Base-by-base conservation (phyloP, 2,797 vertebrate species). In the Diceros bicornis region DNA sequence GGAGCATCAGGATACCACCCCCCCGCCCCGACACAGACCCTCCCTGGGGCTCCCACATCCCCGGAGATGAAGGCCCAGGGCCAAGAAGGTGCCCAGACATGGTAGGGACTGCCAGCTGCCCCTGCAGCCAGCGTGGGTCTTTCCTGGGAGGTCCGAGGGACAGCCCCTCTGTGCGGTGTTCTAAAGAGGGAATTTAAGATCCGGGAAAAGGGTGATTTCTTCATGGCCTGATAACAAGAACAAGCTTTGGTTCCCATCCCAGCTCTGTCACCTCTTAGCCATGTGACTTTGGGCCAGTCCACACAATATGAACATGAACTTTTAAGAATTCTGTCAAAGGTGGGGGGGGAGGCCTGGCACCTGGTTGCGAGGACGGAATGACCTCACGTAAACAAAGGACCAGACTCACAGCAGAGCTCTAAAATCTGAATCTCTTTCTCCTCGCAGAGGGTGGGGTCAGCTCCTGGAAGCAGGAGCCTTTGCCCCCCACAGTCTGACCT, bases 61-160 rank as follows among this genome's bases (percentile, higher is more conserved):
- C 41, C 2, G 0, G 78, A 4, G 32, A 12, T 13, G 4, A 20
- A 50, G 41, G 44, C 34, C 47, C 37, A 0, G 66, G 3, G 55
- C 72, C 5, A 5, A 72, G 52, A 27, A 4, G 55, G 34, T 6
- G 32, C 4, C 13, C 0, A 7, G 68, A 27, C 25, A 0, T 0
- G 0, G 27, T 4, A 6, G 6, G 27, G 37, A 11, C 44, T 6
- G 13, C 13, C 8, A 37, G 20, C 59, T 16, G 25, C 25, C 23
- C 9, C 61, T 66, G 23, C 0, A 3, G 81, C 32, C 6, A 9
- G n/a, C n/a, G 52, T 47, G 6, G 4, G 34, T 83, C 50, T 25
- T 62, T 27, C 41, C 16, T 8, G 0, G 72, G 9, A 6, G 12
- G 64, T 21, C 23, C 0, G 0, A 12, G 29, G 29, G 29, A 34